Conservation (phyloP, 2,113 vertebrate species). For the Chaetorhynchus papuensis region DNA sequence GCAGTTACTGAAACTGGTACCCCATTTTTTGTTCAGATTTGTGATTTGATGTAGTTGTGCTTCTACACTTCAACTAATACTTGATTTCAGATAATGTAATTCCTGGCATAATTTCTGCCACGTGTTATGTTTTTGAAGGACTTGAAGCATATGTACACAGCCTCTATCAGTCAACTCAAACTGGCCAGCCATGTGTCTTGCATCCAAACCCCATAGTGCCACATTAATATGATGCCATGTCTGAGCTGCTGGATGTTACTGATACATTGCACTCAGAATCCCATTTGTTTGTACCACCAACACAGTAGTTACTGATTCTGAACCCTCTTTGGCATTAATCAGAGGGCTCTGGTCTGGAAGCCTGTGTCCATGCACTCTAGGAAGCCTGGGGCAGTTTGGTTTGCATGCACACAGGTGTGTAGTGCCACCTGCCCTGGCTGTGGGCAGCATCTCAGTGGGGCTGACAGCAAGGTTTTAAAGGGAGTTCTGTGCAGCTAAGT, state of each 20-base stretch:
- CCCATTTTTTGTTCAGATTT: background rate
- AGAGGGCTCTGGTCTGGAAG: background rate
- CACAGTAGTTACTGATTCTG: background rate
- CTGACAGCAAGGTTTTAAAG: background rate
- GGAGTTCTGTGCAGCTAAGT: background rate
- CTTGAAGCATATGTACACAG: background rate
- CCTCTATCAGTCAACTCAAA: background rate
- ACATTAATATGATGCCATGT: fast-evolving
- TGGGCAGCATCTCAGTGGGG: background rate
- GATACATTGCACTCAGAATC: background rate
- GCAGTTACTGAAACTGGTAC: background rate
- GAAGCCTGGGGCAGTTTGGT: background rate
- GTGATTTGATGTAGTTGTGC: background rate
- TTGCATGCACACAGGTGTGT: fast-evolving
- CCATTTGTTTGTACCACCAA: background rate
- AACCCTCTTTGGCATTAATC: background rate
- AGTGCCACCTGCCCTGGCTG: background rate
- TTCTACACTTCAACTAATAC: background rate
- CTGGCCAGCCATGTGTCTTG: background rate
- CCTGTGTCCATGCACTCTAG: background rate
- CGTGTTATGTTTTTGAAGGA: background rate
- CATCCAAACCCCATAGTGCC: background rate
- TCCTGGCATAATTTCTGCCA: background rate
- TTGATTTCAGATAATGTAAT: background rate
- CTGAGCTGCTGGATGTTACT: background rate